phyloP scores from a whole-genome alignment of 2,888 invertebrate species.

The Dryobotodes eremita region DNA sequence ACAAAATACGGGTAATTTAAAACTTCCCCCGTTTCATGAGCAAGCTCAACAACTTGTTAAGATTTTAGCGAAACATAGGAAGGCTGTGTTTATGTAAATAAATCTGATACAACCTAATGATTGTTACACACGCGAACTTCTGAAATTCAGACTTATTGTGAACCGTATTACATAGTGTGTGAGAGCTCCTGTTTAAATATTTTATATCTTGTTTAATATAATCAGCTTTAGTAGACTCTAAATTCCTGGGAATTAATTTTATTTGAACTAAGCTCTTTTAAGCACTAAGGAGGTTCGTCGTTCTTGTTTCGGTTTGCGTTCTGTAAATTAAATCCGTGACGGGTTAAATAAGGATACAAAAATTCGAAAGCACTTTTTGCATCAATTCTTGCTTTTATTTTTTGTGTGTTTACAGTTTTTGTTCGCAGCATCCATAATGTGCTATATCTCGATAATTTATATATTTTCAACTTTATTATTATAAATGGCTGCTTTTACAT shows the following conservation, averaged over 20 bases:
- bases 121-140: constrained; percentile 71
- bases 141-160: constrained; percentile 35
- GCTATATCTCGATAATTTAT: background rate
- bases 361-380: no score
- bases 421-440: no score
- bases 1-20: constrained; percentile 46
- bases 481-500: background rate
- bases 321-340: constrained; percentile 8
- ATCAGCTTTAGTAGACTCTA: constrained; percentile 1
- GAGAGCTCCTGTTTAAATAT: constrained; percentile 39
- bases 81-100: constrained; percentile 77
- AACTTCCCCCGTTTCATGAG: constrained; percentile 50
- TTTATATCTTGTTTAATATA: constrained; percentile 29
- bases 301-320: constrained; percentile 1
- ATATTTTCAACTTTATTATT: background rate
- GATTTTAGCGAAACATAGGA: constrained; percentile 66
- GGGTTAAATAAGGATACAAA: background rate
- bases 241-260: constrained; percentile 26
- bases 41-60: constrained; percentile 72
- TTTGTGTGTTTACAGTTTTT: background rate
- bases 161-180: constrained; percentile 27
- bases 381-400: no score
- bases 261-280: constrained; percentile 2
- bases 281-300: background rate
- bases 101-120: constrained; percentile 72